These are phyloP conservation scores for Melanotaenia nigrans DNA, from an alignment of 2,797 vertebrate genomes.

Conservation along the genomic window DNA sequence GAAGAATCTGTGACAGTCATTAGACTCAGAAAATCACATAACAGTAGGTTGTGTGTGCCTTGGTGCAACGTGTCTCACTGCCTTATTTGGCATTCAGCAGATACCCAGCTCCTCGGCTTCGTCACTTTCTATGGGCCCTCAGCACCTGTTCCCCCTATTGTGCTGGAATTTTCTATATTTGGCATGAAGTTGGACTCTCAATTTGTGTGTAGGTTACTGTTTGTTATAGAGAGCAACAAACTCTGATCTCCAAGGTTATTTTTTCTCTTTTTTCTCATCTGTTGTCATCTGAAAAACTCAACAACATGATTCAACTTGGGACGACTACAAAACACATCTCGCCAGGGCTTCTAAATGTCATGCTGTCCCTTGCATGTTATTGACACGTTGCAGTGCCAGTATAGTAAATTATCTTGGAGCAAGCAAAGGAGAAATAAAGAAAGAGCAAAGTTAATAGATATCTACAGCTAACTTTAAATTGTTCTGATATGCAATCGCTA, in stretches of 20 bases:
- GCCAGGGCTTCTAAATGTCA: conserved; percentile 71
- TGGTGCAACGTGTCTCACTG: conserved; percentile 67
- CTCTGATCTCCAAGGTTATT: conserved; percentile 26
- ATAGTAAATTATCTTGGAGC: conserved; percentile 67
- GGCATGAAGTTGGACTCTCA: conserved; percentile 77
- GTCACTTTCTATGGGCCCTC: conserved; percentile 77
- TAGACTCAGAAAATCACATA: conserved; percentile 59
- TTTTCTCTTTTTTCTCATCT: conserved; percentile 13
- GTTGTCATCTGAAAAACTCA: conserved; percentile 13
- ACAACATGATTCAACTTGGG: conserved; percentile 68
- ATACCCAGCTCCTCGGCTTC: conserved; percentile 67
- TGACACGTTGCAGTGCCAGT: conserved; percentile 62
- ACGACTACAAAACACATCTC: conserved; percentile 67
- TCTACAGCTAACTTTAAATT: conserved; percentile 82
- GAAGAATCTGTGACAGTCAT: conserved; percentile 43
- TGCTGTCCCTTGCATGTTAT: conserved; percentile 60
- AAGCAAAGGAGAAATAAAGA: conserved; percentile 71
- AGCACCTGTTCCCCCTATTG: conserved; percentile 86
- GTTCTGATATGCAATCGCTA: conserved; percentile 84
- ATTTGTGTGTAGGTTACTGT: conserved; percentile 68
- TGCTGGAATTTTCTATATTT: conserved; percentile 87
- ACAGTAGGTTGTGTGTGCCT: conserved; percentile 71
- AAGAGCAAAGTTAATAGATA: conserved; percentile 82
- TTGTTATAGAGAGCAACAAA: conserved; percentile 48
- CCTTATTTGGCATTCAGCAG: conserved; percentile 84